These are phyloP conservation scores for Haliaeetus leucogaster DNA, from an alignment of 2,113 vertebrate genomes.

Conservation along the genomic window DNA sequence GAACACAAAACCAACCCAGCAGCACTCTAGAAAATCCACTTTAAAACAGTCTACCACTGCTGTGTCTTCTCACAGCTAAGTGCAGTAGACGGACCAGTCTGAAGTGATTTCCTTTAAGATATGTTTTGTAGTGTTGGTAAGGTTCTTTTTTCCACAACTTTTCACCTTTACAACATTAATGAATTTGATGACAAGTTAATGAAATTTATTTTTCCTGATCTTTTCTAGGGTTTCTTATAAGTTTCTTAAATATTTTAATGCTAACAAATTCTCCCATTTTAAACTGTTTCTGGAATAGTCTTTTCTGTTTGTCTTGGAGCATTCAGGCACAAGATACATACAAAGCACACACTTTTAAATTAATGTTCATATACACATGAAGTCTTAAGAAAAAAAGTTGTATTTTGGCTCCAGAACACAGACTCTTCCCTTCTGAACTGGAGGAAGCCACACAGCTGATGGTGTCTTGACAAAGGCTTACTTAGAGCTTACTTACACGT, in stretches of 20 bases:
- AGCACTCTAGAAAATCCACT: background rate
- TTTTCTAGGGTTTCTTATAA: background rate
- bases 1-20: background rate
- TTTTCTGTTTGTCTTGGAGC: background rate
- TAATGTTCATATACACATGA: background rate
- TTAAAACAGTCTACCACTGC: background rate
- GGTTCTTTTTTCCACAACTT: background rate
- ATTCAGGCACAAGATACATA: background rate
- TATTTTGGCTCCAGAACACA: background rate
- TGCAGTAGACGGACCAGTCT: background rate
- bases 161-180: background rate
- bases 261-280: background rate
- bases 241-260: background rate
- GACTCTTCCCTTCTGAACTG: background rate
- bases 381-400: background rate
- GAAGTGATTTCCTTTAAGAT: background rate
- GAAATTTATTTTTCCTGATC: background rate
- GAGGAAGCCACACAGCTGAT: background rate
- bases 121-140: background rate
- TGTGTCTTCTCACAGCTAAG: constrained; percentile 2
- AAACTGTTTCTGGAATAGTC: background rate
- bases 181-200: background rate
- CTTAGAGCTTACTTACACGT: background rate
- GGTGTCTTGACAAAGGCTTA: background rate
- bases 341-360: background rate